Evolutionary conservation across 2,888 invertebrate species (phyloP), one percentile per base, ranked within the genome.

Genomic region (Tetragonisca angustula): DNA sequence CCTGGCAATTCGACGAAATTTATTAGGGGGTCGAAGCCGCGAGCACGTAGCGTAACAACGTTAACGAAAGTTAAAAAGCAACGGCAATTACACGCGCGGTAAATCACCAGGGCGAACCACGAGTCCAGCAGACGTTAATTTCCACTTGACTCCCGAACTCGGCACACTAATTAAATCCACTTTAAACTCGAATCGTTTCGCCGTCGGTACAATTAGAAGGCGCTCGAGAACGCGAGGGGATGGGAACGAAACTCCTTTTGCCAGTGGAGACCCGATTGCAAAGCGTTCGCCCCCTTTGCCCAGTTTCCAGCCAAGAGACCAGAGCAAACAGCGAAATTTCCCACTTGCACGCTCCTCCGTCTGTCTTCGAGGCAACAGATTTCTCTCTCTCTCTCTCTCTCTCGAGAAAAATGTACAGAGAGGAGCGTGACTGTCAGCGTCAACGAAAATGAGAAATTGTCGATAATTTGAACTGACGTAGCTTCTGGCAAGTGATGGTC

Each of bases 131-230:
- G 50, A 32, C 68, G 27, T 50, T 52, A 52, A 69, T 27, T 69
- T 69, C 50, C 68, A 13, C 68, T 52, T 27, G 68, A 27, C 24
- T 52, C 50, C 27, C 50, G 50, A 50, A 68, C 68, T 68, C 68
- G 27, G 19, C 68, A 50, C 61, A 50, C 61, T 65, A 79, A 79
- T 79, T 62, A 59, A 43, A 27, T 68, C 62, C 27, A 49, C 36
- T 75, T 56, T 76, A 59, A 32, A 61, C 59, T 19, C 69, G 75
- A 56, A 36, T 75, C 78, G 21, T 75, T 59, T 24, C 24, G 75
- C 21, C 62, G 21, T 52, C 50, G 67, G 36, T 67, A 50, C 56
- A 78, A 56, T 79, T 43, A 68, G 65, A 79, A 56, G 24, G 32
- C 19, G 21, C 75, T 74, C 61, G 76, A 65, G 21, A n/a, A 15